A percentile compares a stretch with the other conserved stretches of the same genome.
Conservation (phyloP, 2,797 vertebrate species). For the Urophycis tenuis region DNA sequence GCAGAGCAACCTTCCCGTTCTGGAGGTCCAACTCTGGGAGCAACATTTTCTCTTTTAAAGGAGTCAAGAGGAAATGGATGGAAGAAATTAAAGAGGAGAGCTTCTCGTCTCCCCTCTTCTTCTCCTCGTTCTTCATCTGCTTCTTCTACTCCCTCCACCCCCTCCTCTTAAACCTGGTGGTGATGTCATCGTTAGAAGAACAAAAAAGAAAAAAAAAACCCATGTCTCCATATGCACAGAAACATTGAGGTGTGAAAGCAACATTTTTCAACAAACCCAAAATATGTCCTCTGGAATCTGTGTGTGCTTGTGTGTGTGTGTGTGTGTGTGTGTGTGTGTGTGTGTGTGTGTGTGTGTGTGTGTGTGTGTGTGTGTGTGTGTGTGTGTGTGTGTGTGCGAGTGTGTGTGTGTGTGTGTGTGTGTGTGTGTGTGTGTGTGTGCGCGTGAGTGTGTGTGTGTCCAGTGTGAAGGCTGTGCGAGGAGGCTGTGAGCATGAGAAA, state of each 20-base stretch:
- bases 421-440: constrained; percentile 2
- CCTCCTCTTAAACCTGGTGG: not conserved
- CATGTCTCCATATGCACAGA: not conserved
- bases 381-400: not conserved
- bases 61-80: constrained; percentile 35
- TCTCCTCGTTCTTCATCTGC: not conserved
- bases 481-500: constrained; percentile 45
- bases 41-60: constrained; percentile 17
- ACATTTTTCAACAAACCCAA: not conserved
- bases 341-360: constrained; percentile 2
- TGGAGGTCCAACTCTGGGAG: constrained; percentile 31
- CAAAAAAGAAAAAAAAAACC: too few relatives aligned
- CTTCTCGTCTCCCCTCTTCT: not conserved
- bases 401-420: not conserved
- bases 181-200: not conserved
- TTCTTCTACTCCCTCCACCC: not conserved
- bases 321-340: constrained; percentile 4
- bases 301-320: not conserved
- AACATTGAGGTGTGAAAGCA: not conserved
- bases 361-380: constrained; percentile 5
- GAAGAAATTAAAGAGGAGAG: constrained; percentile 28
- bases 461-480: constrained; percentile 15
- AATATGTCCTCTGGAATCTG: constrained; percentile 5
- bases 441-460: constrained; percentile 14
- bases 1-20: constrained; percentile 68